Evolutionary conservation across 1,140 invertebrate genomes (phyloP).

Genomic region (Orchesella cincta): DNA sequence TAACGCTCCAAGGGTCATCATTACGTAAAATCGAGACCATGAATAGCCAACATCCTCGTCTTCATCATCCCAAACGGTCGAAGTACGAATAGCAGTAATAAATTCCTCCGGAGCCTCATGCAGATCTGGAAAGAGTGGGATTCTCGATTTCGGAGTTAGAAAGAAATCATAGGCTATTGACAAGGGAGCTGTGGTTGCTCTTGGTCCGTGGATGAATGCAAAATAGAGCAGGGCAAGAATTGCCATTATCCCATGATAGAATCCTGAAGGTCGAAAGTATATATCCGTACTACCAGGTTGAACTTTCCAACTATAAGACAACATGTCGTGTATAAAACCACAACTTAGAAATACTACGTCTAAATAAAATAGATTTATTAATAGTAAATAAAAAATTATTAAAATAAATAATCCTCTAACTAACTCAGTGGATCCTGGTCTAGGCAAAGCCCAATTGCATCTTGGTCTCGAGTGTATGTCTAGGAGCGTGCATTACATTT

Average conservation of each 20-base stretch:
- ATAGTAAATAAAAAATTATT: too few species aligned
- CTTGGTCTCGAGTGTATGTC: constrained; percentile 24
- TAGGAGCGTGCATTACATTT: too few species aligned
- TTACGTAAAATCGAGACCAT: constrained; percentile 35
- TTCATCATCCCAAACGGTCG: constrained; percentile 37
- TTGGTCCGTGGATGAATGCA: constrained; percentile 34
- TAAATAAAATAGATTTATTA: too few species aligned
- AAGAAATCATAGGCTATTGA: neutral
- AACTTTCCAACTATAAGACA: neutral
- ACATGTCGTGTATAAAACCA: too few species aligned
- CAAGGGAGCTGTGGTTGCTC: constrained; percentile 31
- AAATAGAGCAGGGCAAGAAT: constrained; percentile 30
- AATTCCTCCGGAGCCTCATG: constrained; percentile 5
- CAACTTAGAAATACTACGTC: too few species aligned
- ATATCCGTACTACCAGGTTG: constrained; percentile 16
- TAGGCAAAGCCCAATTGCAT: constrained; percentile 2
- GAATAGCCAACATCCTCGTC: constrained; percentile 12
- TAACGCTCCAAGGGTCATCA: constrained; percentile 27
- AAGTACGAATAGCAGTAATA: neutral
- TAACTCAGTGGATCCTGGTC: too few species aligned
- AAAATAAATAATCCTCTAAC: too few species aligned
- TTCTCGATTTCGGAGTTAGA: neutral
- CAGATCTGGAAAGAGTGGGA: neutral
- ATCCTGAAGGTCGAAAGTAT: constrained; percentile 18
- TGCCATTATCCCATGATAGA: constrained; percentile 25